These are phyloP conservation scores for Spermophilus dauricus DNA, from an alignment of 2,113 vertebrate genomes.

Conservation along the genomic window DNA sequence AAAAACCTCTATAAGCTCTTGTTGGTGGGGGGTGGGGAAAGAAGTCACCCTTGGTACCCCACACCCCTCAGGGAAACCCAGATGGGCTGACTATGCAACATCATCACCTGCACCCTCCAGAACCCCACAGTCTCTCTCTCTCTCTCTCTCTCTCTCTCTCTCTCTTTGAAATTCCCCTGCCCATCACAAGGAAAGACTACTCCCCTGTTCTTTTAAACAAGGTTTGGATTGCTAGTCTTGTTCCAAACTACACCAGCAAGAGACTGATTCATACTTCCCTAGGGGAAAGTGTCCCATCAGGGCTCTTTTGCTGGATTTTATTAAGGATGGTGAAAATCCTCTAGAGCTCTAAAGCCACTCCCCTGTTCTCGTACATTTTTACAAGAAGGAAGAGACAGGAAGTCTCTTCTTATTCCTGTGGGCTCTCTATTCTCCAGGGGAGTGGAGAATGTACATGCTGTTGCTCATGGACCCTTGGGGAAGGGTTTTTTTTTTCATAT, in stretches of 20 bases:
- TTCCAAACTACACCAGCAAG: background rate
- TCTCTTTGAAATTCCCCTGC: background rate
- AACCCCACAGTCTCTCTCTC: accelerated
- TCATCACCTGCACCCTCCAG: background rate
- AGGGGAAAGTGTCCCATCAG: background rate
- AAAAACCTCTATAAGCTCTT: background rate
- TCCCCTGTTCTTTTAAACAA: background rate
- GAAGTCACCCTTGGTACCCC: background rate
- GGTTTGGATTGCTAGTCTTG: background rate
- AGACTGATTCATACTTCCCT: background rate
- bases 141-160: background rate
- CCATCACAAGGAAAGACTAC: background rate
- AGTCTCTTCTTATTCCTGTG: background rate
- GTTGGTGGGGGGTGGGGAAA: background rate
- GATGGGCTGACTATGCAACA: background rate
- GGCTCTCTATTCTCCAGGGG: constrained; percentile 2
- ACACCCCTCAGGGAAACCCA: too few species aligned
- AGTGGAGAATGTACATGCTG: constrained; percentile 4
- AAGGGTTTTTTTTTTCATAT: constrained; percentile 47
- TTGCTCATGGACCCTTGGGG: background rate
- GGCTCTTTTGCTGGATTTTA: background rate
- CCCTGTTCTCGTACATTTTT: background rate
- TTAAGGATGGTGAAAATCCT: constrained; percentile 9
- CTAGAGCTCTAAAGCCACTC: background rate
- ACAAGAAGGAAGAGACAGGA: constrained; percentile 56